Base-by-base conservation (phyloP, 1,140 invertebrate species). In the Adelges cooleyi region DNA sequence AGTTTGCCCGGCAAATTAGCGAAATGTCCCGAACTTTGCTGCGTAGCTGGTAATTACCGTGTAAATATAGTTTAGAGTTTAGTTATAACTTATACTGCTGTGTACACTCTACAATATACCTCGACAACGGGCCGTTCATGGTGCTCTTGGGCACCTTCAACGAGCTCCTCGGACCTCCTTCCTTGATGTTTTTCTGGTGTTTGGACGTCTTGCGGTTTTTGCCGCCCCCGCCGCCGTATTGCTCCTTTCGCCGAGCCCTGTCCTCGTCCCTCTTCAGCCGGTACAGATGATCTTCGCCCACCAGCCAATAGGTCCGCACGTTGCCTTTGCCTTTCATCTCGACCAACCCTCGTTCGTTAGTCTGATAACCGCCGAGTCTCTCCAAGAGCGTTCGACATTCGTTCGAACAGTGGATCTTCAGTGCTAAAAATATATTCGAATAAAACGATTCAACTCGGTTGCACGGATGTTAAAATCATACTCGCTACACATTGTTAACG, bases 311-410 rank as follows among this genome's bases (percentile, higher is more conserved):
- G 1, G 92, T 95, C 48, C 84, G 72, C 70, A 89, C 84, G 27
- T 90, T 84, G 0, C 86, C 86, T 74, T 91, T 91, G 8, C 89
- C 92, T 75, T 95, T 95, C 82, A 94, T 87, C 1, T 80, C 76
- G 1, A 93, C 82, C 2, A 88, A 68, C 0, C 92, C 92, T 6
- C 92, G 80, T 70, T 92, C 87, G 36, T 84, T 77, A 6, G 87
- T 69, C 33, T 82, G 74, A 74, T 92, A 95, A 2, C 91, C 91
- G 1, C 87, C 86, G 2, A 94, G 73, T 65, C 82, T 80, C 65
- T 87, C 83, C 10, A 95, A 76, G 2, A 91, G 75, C 0, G 79
- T 74, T 65, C 85, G 86, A 68, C 86, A 89, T 68, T 84, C 81
- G 42, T 76, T 75, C 67, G 89, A 92, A 70, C 89, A 91, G 75